phyloP scores from a whole-genome alignment of 2,888 invertebrate genomes.

The Drosophila formosana region DNA sequence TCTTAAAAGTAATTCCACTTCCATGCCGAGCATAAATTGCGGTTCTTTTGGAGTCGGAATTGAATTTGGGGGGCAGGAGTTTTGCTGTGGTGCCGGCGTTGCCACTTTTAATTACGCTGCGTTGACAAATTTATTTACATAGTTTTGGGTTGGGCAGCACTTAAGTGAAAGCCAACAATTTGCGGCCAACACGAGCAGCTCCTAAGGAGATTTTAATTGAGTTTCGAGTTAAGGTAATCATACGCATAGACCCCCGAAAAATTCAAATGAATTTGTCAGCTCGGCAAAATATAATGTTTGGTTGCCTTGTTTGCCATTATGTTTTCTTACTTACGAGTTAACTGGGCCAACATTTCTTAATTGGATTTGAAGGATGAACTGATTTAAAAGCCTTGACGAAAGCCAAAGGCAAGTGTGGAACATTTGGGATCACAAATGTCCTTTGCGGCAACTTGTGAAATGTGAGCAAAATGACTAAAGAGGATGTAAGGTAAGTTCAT shows the following conservation, averaged over 20 bases:
- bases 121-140: conserved; percentile 71
- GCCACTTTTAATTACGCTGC: conserved; percentile 68
- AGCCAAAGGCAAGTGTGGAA: background rate
- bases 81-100: conserved; percentile 11
- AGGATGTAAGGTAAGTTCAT: background rate
- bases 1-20: conserved; percentile 37
- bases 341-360: conserved; percentile 7
- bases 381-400: background rate
- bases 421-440: background rate
- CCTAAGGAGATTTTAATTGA: conserved; percentile 63
- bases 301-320: conserved; percentile 13
- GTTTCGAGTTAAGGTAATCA: conserved; percentile 50
- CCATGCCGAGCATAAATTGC: conserved; percentile 49
- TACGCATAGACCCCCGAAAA: conserved; percentile 1
- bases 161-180: conserved; percentile 61
- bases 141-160: conserved; percentile 48
- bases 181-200: conserved; percentile 49
- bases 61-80: background rate
- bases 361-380: conserved; percentile 1
- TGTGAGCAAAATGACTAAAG: background rate
- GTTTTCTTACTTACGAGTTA: background rate
- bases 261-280: conserved; percentile 29
- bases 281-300: conserved; percentile 20
- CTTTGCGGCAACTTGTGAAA: background rate
- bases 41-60: conserved; percentile 15